Conservation (phyloP, 1,140 invertebrate species). For the Hestina assimilis region DNA sequence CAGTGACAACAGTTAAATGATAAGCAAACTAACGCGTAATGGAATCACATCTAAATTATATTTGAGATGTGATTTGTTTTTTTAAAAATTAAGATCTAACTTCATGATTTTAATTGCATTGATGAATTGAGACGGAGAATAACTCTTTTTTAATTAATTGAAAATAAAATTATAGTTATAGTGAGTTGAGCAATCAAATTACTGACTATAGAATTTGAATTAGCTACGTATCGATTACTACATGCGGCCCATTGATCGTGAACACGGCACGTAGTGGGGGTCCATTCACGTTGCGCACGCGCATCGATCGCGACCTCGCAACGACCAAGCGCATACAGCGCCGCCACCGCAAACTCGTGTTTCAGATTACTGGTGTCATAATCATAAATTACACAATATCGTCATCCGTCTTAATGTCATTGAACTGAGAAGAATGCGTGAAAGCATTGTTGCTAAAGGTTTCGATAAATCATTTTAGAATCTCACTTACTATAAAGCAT, state of each 20-base stretch:
- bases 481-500: no score
- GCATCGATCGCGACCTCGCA: constrained; percentile 46
- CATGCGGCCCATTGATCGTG: constrained; percentile 56
- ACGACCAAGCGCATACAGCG: constrained; percentile 26
- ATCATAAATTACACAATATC: constrained; percentile 43
- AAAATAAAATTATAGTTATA: no score
- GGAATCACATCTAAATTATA: neutral
- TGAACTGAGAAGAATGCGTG: constrained; percentile 36
- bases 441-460: neutral
- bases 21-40: neutral
- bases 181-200: no score
- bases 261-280: constrained; percentile 34
- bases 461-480: neutral
- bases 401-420: constrained; percentile 34
- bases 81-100: no score
- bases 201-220: constrained; percentile 8
- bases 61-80: no score
- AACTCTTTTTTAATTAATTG: no score
- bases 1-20: constrained; percentile 23
- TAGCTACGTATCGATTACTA: constrained; percentile 12
- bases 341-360: constrained; percentile 38
- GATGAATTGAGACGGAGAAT: no score
- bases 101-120: no score
- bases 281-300: constrained; percentile 61
- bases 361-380: constrained; percentile 43